Evolutionary conservation across 2,797 vertebrate genomes (phyloP).

Genomic region (Ambastaia sidthimunki): DNA sequence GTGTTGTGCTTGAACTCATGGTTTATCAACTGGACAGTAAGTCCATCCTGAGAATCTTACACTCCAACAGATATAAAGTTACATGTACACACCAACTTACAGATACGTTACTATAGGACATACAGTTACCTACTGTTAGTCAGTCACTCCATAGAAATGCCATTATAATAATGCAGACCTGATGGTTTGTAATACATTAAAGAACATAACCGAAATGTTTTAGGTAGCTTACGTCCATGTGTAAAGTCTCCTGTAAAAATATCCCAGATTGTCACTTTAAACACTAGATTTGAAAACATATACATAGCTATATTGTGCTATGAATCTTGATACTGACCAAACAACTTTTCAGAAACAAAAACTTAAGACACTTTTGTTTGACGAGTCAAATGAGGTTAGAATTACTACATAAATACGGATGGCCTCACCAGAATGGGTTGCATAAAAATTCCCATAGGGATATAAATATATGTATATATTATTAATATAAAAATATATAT

Average conservation of each 20-base stretch:
- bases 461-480: constrained; percentile 64
- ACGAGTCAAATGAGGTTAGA: constrained; percentile 21
- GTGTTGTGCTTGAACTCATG: constrained; percentile 15
- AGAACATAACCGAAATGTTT: constrained; percentile 2
- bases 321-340: constrained; percentile 37
- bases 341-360: neutral
- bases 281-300: constrained; percentile 1
- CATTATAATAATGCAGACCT: neutral
- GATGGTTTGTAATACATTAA: constrained; percentile 30
- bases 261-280: constrained; percentile 64
- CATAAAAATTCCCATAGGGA: constrained; percentile 74
- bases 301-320: neutral
- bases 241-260: constrained; percentile 45
- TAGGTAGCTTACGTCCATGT: constrained; percentile 31
- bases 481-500: constrained; percentile 67
- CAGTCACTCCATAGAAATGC: constrained; percentile 8
- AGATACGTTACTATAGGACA: constrained; percentile 14
- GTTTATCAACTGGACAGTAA: neutral
- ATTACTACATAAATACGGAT: constrained; percentile 53
- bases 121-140: neutral
- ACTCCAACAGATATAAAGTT: constrained; percentile 30
- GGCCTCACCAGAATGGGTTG: constrained; percentile 65
- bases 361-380: constrained; percentile 24
- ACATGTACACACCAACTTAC: constrained; percentile 14
- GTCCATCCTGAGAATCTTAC: constrained; percentile 45